These are phyloP conservation scores for Stenodema calcarata DNA, from an alignment of 2,888 invertebrate genomes.

Conservation along the genomic window DNA sequence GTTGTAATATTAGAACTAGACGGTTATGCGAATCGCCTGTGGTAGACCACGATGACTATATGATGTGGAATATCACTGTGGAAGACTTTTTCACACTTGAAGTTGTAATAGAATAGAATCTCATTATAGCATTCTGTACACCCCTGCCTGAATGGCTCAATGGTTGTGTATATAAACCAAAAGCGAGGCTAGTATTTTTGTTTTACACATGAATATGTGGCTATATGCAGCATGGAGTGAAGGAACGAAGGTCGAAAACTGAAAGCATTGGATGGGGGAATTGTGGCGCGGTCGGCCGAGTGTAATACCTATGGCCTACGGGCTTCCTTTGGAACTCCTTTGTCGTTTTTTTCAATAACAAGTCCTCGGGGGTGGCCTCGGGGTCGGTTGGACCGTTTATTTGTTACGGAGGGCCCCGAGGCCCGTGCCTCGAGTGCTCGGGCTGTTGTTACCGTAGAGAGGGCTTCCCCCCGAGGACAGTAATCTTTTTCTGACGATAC, in stretches of 20 bases:
- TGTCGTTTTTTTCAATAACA: slow-evolving; percentile 2
- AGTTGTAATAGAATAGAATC: too few species aligned
- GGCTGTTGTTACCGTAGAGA: neutral
- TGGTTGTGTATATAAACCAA: too few species aligned
- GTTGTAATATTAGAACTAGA: too few species aligned
- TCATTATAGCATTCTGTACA: too few species aligned
- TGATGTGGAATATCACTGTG: too few species aligned
- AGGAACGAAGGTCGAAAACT: neutral
- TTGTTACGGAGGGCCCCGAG: neutral
- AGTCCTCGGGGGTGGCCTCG: neutral
- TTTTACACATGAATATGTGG: neutral
- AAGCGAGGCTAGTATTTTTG: neutral
- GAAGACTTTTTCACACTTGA: too few species aligned
- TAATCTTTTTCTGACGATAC: neutral
- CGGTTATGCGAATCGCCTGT: too few species aligned
- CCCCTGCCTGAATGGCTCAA: too few species aligned
- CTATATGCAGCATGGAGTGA: neutral
- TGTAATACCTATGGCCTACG: neutral
- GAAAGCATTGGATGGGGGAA: neutral
- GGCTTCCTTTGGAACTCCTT: neutral
- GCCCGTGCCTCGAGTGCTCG: neutral
- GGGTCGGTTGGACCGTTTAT: neutral
- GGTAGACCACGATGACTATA: too few species aligned
- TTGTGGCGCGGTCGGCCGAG: neutral
- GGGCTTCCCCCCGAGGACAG: neutral